Percentiles rank a stretch among this genome's conserved stretches.
These are phyloP conservation scores for Drosophila nannoptera DNA, from an alignment of 1,140 invertebrate species.

Conservation along the genomic window DNA sequence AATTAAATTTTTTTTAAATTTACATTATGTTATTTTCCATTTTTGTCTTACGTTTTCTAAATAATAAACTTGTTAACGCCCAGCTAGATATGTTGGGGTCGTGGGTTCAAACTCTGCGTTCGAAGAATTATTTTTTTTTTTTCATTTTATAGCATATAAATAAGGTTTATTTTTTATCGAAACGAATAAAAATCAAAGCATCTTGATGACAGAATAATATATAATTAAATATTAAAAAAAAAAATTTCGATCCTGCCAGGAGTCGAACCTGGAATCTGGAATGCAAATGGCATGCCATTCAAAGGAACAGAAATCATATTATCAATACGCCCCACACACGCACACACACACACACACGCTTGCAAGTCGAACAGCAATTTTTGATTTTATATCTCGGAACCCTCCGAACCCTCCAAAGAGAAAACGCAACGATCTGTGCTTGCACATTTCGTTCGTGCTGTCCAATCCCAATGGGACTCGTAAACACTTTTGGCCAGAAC, in stretches of 20 bases:
- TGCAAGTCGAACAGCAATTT: constrained; percentile 50
- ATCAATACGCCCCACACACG: constrained; percentile 41
- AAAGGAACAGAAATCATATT: constrained; percentile 70
- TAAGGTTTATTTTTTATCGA: neutral
- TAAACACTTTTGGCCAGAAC: constrained; percentile 65
- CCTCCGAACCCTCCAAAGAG: constrained; percentile 27
- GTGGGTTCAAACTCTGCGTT: constrained; percentile 95
- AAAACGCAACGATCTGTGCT: constrained; percentile 62
- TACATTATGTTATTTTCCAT: too few relatives aligned
- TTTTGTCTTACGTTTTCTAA: too few relatives aligned
- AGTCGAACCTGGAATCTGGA: constrained; percentile 87
- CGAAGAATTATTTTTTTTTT: constrained; percentile 81
- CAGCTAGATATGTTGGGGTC: constrained; percentile 94
- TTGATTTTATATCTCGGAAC: constrained; percentile 59
- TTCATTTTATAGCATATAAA: neutral
- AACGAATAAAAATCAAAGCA: neutral
- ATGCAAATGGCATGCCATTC: constrained; percentile 51
- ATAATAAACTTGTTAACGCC: too few relatives aligned
- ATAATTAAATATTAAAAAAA: neutral
- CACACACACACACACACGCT: constrained; percentile 18
- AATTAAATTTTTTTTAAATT: too few relatives aligned
- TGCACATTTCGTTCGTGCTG: constrained; percentile 68
- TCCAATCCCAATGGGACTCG: constrained; percentile 66
- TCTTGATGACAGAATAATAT: neutral
- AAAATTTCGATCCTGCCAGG: constrained; percentile 82